phyloP scores from a whole-genome alignment of 2,797 vertebrate genomes.

The Danionella dracula region DNA sequence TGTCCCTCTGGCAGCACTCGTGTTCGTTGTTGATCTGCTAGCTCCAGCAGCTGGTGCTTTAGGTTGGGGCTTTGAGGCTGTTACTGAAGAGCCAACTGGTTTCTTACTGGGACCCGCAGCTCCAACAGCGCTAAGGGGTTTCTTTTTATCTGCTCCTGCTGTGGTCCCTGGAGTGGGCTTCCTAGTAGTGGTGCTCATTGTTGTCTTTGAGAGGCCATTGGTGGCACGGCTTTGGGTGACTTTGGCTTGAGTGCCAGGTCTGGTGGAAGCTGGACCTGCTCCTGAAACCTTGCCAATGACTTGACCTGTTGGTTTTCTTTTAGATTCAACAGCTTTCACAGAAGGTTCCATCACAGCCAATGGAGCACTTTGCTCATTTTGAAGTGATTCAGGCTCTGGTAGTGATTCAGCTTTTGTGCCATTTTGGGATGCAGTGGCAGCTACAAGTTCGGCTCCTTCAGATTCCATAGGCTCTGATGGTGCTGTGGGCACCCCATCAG shows the following conservation, averaged over 20 bases:
- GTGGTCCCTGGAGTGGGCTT: constrained; percentile 35
- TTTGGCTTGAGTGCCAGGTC: constrained; percentile 41
- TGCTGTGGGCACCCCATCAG: constrained; percentile 70
- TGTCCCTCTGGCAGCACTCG: constrained; percentile 43
- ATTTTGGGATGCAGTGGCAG: constrained; percentile 22
- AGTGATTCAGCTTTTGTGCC: not conserved
- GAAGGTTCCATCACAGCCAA: constrained; percentile 40
- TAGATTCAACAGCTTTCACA: constrained; percentile 44
- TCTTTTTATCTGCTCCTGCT: constrained; percentile 29
- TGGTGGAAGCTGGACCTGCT: constrained; percentile 16
- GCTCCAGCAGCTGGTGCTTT: constrained; percentile 48
- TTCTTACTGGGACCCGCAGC: constrained; percentile 47
- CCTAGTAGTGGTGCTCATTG: constrained; percentile 41
- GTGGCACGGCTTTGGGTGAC: constrained; percentile 35
- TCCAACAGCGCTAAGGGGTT: constrained; percentile 18
- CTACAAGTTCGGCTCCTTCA: constrained; percentile 46
- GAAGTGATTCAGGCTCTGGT: constrained; percentile 36
- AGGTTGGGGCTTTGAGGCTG: constrained; percentile 43
- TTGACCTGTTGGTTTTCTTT: constrained; percentile 54
- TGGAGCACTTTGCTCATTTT: constrained; percentile 28
- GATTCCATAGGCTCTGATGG: constrained; percentile 60
- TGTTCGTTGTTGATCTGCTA: constrained; percentile 42
- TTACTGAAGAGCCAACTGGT: constrained; percentile 31
- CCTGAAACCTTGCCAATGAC: constrained; percentile 27
- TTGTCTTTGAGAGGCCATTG: constrained; percentile 50